phyloP scores from a whole-genome alignment of 2,888 invertebrate species.

The Polia nebulosa region DNA sequence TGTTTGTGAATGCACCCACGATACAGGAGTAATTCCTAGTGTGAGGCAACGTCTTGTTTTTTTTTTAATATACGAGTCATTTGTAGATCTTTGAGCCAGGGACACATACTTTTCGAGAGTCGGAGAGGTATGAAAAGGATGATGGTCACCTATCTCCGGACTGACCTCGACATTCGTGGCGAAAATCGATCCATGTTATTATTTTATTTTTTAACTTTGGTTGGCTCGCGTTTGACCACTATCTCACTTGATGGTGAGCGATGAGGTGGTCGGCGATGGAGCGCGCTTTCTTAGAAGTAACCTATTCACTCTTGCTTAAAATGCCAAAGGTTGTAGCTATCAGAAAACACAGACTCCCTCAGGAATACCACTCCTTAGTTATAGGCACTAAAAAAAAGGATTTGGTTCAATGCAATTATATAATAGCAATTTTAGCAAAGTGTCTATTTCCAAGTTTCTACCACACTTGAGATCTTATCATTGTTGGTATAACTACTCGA shows the following conservation, averaged over 20 bases:
- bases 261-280: too few species aligned
- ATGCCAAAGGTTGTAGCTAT: too few species aligned
- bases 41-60: background rate
- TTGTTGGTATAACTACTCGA: slow-evolving; percentile 7
- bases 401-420: background rate
- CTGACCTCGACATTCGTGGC: background rate
- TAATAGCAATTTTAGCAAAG: background rate
- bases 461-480: slow-evolving; percentile 3
- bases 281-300: too few species aligned
- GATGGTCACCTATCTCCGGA: background rate
- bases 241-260: too few species aligned
- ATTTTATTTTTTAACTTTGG: background rate
- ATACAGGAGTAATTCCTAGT: too few species aligned
- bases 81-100: background rate
- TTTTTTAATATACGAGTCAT: background rate
- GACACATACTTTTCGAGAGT: background rate
- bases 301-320: too few species aligned
- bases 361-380: too few species aligned
- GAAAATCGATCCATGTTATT: background rate
- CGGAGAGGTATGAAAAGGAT: background rate
- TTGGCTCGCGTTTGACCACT: too few species aligned
- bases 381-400: too few species aligned
- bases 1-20: too few species aligned
- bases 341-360: too few species aligned
- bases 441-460: background rate